Percentiles rank a stretch among this genome's conserved stretches.
phyloP scores from a whole-genome alignment of 2,888 invertebrate species.

The Amorpha juglandis region DNA sequence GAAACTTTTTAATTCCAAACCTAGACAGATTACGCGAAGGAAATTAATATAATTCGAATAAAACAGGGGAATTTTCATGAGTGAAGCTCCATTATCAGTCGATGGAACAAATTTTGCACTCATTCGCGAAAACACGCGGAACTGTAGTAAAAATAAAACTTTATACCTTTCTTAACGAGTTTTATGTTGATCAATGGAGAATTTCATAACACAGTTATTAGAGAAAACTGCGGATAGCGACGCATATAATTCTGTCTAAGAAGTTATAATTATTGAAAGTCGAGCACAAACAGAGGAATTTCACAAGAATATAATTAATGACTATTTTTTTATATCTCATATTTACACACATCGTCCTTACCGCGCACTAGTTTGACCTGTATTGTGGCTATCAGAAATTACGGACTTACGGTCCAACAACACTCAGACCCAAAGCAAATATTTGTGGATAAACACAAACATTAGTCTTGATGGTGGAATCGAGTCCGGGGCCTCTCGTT shows the following conservation, averaged over 20 bases:
- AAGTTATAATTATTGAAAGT: conserved; percentile 55
- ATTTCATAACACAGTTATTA: conserved; percentile 47
- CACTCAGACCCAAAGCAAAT: too few species aligned
- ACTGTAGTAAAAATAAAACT: conserved; percentile 58
- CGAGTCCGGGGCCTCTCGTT: too few species aligned
- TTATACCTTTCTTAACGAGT: conserved; percentile 47
- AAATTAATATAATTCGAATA: conserved; percentile 18
- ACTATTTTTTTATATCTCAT: too few species aligned
- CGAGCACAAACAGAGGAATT: conserved; percentile 43
- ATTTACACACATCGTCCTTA: too few species aligned
- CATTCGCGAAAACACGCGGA: conserved; percentile 52
- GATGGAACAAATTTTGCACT: conserved; percentile 42
- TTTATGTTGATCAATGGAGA: conserved; percentile 49
- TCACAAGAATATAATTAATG: too few species aligned
- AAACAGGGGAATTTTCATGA: conserved; percentile 38
- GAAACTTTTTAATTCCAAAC: background rate
- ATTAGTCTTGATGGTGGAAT: too few species aligned
- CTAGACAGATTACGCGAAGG: conserved; percentile 6
- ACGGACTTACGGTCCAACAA: too few species aligned
- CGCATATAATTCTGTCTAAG: conserved; percentile 50
- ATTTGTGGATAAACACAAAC: too few species aligned
- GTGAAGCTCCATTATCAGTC: conserved; percentile 40
- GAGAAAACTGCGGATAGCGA: conserved; percentile 48
- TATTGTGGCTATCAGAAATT: too few species aligned
- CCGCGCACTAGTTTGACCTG: too few species aligned